Conservation (phyloP, 2,888 invertebrate genomes). For the Notodonta dromedarius region DNA sequence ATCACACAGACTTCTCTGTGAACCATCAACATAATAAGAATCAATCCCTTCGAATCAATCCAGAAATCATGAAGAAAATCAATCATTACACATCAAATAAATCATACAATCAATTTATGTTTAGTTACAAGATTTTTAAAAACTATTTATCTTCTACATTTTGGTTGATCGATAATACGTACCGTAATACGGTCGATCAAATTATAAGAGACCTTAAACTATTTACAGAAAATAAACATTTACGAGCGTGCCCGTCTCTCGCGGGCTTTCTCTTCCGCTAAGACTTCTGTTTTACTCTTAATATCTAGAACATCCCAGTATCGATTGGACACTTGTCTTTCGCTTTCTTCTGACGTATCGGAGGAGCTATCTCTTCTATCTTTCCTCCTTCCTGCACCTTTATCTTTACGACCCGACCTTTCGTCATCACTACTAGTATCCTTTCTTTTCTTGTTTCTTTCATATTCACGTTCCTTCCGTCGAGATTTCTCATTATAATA, state of each 20-base stretch:
- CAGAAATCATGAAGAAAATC: neutral
- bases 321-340: slow-evolving; percentile 3
- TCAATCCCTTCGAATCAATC: no score
- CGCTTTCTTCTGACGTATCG: slow-evolving; percentile 8
- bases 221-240: neutral
- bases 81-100: neutral
- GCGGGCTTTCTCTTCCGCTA: slow-evolving; percentile 14
- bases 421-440: slow-evolving; percentile 16
- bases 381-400: slow-evolving; percentile 10
- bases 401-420: slow-evolving; percentile 10
- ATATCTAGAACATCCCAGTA: slow-evolving; percentile 41
- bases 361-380: slow-evolving; percentile 10
- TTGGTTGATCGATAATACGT: no score
- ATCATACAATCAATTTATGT: neutral
- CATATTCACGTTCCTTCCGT: slow-evolving; percentile 36
- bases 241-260: slow-evolving; percentile 24
- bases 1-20: no score
- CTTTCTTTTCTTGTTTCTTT: slow-evolving; percentile 28
- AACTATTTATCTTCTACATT: no score
- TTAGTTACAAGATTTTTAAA: neutral
- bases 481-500: slow-evolving; percentile 40
- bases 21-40: no score
- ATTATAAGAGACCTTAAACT: neutral
- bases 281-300: slow-evolving; percentile 28
- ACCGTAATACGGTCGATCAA: neutral